These are phyloP conservation scores for Margaritifera margaritifera DNA, from an alignment of 2,888 invertebrate species.

Conservation along the genomic window DNA sequence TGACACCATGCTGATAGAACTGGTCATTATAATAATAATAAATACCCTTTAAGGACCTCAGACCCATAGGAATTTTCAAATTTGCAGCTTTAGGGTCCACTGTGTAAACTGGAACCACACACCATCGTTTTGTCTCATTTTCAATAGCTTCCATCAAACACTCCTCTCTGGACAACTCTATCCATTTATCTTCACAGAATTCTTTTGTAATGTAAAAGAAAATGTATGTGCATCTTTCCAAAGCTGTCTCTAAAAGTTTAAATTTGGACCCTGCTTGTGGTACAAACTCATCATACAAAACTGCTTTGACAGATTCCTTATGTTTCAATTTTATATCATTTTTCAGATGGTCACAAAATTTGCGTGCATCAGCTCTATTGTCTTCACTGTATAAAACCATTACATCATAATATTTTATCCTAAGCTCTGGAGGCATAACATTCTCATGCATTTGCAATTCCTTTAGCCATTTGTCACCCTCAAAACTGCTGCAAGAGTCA, in stretches of 20 bases:
- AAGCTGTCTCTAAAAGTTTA: slow-evolving; percentile 33
- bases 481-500: too few relatives aligned
- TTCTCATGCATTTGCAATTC: slow-evolving; percentile 5
- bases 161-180: slow-evolving; percentile 51
- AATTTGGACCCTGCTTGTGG: slow-evolving; percentile 23
- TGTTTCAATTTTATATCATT: slow-evolving; percentile 29
- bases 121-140: slow-evolving; percentile 53
- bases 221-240: slow-evolving; percentile 56
- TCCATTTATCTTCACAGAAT: slow-evolving; percentile 55
- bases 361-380: slow-evolving; percentile 36
- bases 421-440: slow-evolving; percentile 38
- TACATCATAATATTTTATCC: slow-evolving; percentile 48
- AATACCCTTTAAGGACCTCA: too few relatives aligned
- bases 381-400: slow-evolving; percentile 53
- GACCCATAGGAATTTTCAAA: slow-evolving; percentile 50
- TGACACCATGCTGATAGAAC: too few relatives aligned
- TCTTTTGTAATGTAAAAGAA: slow-evolving; percentile 54
- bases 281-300: slow-evolving; percentile 46
- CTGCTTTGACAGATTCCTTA: slow-evolving; percentile 27
- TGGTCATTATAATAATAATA: too few relatives aligned
- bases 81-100: slow-evolving; percentile 10
- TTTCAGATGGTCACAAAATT: slow-evolving; percentile 40
- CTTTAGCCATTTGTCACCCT: too few relatives aligned
- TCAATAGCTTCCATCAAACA: slow-evolving; percentile 59
- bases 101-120: slow-evolving; percentile 60